These are phyloP conservation scores for Anomalospiza imberbis DNA, from an alignment of 2,797 vertebrate genomes.

Conservation along the genomic window DNA sequence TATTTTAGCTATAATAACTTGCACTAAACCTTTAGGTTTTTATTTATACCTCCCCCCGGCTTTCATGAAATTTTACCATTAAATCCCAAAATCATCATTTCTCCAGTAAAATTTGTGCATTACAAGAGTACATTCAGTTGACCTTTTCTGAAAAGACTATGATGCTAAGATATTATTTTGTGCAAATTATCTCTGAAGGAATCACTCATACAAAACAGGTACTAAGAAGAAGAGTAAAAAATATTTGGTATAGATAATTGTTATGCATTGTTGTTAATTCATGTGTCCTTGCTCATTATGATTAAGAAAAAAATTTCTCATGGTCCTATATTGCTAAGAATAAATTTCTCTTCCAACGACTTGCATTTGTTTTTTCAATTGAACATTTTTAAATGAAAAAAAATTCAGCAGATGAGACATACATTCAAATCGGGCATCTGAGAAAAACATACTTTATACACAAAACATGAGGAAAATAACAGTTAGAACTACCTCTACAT, in stretches of 20 bases:
- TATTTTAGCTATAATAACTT: neutral
- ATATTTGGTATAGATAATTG: neutral
- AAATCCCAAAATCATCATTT: neutral
- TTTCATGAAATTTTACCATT: neutral
- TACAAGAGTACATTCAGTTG: neutral
- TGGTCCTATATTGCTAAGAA: neutral
- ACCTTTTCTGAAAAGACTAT: neutral
- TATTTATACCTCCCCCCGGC: rapidly evolving
- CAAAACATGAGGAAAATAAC: neutral
- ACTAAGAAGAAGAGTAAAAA: neutral
- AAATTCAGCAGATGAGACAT: neutral
- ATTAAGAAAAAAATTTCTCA: neutral
- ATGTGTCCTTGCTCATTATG: neutral
- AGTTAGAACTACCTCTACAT: rapidly evolving
- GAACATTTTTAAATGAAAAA: neutral
- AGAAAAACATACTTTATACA: neutral
- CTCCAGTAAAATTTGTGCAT: neutral
- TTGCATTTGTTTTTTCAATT: neutral
- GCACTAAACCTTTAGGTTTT: neutral
- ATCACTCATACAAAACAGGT: neutral
- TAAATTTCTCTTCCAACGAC: neutral
- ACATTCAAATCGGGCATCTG: neutral
- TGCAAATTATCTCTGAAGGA: neutral
- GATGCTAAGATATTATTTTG: neutral
- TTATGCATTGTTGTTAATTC: neutral